Base-by-base conservation (phyloP, 2,888 invertebrate genomes). In the Tenthredo notha region DNA sequence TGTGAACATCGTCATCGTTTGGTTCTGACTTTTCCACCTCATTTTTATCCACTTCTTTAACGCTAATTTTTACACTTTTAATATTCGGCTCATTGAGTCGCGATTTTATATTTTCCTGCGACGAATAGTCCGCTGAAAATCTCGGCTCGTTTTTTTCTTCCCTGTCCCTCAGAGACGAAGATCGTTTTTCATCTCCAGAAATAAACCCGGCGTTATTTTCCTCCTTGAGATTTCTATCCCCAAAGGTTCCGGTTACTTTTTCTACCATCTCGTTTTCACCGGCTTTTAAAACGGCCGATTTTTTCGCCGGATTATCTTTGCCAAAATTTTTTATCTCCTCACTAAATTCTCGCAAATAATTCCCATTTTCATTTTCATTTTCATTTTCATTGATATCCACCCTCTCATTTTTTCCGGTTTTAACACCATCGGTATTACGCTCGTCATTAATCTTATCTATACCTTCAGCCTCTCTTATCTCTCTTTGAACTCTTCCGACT, bases 281-380 rank as follows among this genome's bases (percentile, higher is more conserved):
- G 33, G 6, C 33, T 43, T 47, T 74, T 74, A 40, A 74, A 74
- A 43, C 61, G 61, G 0, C 61, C 15, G 80, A 21, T 37, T 61
- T 80, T 61, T 18, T 67, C n/a, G 18, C 43, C 47, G 82, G 67
- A 47, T 83, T 67, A 83, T 83, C 67, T n/a, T 83, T 67, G 25
- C 9, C 47, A 12, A 29, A 43, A 25, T 67, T 83, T 54, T 83
- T 83, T 40, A 33, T 40, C 58, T 61, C 25, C 9, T 2, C 37
- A 12, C 3, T 33, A 37, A 58, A 12, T n/a, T 37, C 58, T n/a
- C 37, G 40, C 29, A 18, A 29, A 33, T 25, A 67, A 67, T 50
- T n/a, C 29, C 33, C 37, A 37, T 78, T 77, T 29, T 77, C 50
- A 77, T 78, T 77, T 29, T 77, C 50, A 77, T 50, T 77, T 50